These are phyloP conservation scores for Strongylocentrotus purpuratus DNA, from an alignment of 35 echinoderm and acorn worm species.

Conservation along the genomic window DNA sequence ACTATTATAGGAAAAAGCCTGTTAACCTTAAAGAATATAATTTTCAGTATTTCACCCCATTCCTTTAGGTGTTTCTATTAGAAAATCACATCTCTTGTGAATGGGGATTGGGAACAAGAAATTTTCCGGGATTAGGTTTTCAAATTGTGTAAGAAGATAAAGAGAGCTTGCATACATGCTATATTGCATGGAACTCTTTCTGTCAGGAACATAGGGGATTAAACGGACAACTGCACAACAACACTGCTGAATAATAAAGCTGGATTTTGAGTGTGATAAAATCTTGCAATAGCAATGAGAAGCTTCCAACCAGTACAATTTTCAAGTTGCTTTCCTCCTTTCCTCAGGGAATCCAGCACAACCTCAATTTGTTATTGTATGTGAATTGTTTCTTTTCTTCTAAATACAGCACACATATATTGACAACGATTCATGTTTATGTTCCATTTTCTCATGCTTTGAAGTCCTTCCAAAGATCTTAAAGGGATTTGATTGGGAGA, in stretches of 20 bases:
- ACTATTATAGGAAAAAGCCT: background rate
- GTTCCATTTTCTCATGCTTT: too few species aligned
- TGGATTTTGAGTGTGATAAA: conserved; percentile 9
- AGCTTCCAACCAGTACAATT: background rate
- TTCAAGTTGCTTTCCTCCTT: background rate
- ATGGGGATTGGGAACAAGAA: background rate
- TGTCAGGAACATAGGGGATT: background rate
- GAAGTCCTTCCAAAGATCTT: too few species aligned
- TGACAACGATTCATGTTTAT: too few species aligned
- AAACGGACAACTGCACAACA: background rate
- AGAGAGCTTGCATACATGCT: background rate
- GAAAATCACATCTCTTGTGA: background rate
- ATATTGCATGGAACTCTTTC: background rate
- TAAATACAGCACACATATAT: too few species aligned
- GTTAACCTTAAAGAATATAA: background rate
- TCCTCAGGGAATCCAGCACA: background rate
- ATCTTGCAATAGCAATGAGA: background rate
- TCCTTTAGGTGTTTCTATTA: background rate
- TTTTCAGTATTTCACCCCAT: background rate
- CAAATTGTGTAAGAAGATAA: background rate
- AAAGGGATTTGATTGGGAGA: too few species aligned
- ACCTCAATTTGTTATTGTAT: background rate
- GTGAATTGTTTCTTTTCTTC: too few species aligned
- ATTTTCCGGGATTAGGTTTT: background rate
- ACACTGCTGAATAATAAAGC: background rate